Evolutionary conservation across 2,797 vertebrate species (phyloP).

Genomic region (Enteromius viviparus): DNA sequence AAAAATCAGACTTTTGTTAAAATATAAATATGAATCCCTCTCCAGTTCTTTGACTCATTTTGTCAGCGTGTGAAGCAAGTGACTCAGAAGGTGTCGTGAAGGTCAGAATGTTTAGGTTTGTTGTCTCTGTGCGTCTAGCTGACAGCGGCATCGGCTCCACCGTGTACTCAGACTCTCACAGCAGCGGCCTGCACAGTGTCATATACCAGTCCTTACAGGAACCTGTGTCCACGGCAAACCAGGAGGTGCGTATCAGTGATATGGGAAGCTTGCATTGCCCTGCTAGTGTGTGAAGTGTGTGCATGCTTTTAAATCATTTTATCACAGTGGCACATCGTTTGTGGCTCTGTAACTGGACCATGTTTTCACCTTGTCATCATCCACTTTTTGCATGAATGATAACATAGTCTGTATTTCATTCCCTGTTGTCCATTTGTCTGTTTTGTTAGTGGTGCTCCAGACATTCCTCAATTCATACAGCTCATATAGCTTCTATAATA

Average conservation of each 20-base stretch:
- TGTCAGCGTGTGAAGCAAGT: too few relatives aligned
- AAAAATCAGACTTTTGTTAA: not conserved
- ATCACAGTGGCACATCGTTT: not conserved
- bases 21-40: not conserved
- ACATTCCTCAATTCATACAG: not conserved
- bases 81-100: not conserved
- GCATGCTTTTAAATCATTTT: slow-evolving; percentile 12
- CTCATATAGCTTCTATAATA: too few relatives aligned
- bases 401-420: not conserved
- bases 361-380: not conserved
- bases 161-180: slow-evolving; percentile 92
- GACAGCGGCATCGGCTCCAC: slow-evolving; percentile 96
- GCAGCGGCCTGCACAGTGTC: slow-evolving; percentile 90
- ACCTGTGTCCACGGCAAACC: slow-evolving; percentile 78
- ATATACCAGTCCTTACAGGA: slow-evolving; percentile 90
- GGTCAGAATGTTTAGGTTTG: not conserved
- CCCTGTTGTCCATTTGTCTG: not conserved
- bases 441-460: not conserved
- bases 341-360: not conserved
- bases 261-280: not conserved
- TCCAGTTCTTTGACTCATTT: not conserved
- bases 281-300: not conserved
- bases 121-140: slow-evolving; percentile 73
- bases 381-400: not conserved
- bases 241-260: slow-evolving; percentile 81